Conservation (phyloP, 2,888 invertebrate species). For the Coremacera marginata region DNA sequence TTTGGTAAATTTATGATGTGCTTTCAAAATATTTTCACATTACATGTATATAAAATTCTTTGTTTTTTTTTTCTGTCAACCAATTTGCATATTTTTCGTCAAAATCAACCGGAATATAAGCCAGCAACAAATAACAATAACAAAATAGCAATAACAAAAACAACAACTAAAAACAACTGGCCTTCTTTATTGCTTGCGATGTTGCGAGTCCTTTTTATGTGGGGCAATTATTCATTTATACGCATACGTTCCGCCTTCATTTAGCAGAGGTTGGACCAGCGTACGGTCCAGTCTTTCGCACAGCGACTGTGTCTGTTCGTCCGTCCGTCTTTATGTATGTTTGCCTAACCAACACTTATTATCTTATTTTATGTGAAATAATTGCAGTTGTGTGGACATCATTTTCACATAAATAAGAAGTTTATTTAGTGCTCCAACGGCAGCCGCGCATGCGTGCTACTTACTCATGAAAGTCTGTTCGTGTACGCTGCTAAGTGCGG, state of each 20-base stretch:
- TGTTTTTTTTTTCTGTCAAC: conserved; percentile 23
- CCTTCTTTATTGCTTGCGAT: neutral
- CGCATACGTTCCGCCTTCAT: conserved; percentile 52
- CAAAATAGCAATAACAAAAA: conserved; percentile 29
- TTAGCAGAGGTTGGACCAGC: conserved; percentile 41
- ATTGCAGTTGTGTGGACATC: conserved; percentile 51
- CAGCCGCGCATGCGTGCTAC: conserved; percentile 31
- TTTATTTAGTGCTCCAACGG: conserved; percentile 45
- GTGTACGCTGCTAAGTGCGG: neutral
- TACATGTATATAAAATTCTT: conserved; percentile 51
- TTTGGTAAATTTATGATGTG: conserved; percentile 49
- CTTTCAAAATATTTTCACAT: conserved; percentile 40
- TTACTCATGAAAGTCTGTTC: conserved; percentile 18
- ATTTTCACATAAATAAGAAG: conserved; percentile 51
- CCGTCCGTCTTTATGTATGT: neutral
- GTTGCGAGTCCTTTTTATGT: conserved; percentile 1
- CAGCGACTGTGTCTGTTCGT: neutral
- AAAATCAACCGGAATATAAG: conserved; percentile 33
- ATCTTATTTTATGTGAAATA: conserved; percentile 33
- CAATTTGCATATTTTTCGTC: conserved; percentile 54
- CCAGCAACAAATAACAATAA: neutral
- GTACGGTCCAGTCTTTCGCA: neutral
- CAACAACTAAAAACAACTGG: neutral
- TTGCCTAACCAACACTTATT: neutral
- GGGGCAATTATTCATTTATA: conserved; percentile 53